These are phyloP conservation scores for Melieria picta DNA, from an alignment of 2,888 invertebrate species.

Conservation along the genomic window DNA sequence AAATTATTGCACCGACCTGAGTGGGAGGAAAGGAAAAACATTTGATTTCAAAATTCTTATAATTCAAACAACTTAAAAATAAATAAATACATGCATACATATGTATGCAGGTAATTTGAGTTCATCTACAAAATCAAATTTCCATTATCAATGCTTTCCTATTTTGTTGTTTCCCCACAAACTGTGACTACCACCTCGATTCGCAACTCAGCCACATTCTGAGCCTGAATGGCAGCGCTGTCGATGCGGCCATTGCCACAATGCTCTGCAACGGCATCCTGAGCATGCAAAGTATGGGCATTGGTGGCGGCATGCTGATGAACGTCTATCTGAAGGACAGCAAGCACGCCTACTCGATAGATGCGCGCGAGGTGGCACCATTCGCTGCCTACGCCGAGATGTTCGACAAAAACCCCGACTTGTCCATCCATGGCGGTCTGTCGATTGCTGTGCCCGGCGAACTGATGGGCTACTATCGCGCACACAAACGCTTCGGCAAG, in stretches of 20 bases:
- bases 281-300: conserved; percentile 81
- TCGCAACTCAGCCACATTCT: conserved; percentile 54
- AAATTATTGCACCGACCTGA: too few relatives aligned
- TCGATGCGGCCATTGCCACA: conserved; percentile 86
- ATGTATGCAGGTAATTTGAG: too few relatives aligned
- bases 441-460: conserved; percentile 87
- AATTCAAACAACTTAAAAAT: too few relatives aligned
- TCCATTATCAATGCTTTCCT: background rate
- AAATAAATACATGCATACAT: too few relatives aligned
- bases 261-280: conserved; percentile 86
- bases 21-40: too few relatives aligned
- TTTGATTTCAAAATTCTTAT: too few relatives aligned
- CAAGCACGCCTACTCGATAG: conserved; percentile 73
- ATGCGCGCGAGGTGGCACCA: conserved; percentile 83
- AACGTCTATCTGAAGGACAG: conserved; percentile 75
- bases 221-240: conserved; percentile 74
- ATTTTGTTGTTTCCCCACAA: background rate
- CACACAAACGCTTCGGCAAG: conserved; percentile 78
- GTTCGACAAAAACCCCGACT: conserved; percentile 47
- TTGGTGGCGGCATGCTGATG: conserved; percentile 84
- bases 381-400: conserved; percentile 68
- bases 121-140: too few relatives aligned
- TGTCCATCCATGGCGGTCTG: conserved; percentile 69
- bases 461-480: conserved; percentile 80
- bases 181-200: too few relatives aligned